Evolutionary conservation across 1,140 invertebrate species (phyloP), one percentile per base, ranked within the genome.

Genomic region (Lucilia cuprina): DNA sequence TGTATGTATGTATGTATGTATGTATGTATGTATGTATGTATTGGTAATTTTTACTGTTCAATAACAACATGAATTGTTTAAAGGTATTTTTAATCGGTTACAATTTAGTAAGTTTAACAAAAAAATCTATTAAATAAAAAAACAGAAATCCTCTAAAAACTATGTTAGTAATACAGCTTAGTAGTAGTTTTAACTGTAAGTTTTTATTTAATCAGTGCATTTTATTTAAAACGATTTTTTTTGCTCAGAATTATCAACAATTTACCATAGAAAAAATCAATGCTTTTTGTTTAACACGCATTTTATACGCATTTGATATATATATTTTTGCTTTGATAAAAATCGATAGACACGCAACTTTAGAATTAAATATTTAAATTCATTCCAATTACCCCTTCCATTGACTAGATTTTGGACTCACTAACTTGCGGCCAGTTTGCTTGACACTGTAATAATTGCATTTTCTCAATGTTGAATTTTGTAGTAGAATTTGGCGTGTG

Each of bases 331-430:
- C 7, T 7, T 41, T 41, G 5, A 41, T 77, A 41, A 41, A 77
- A 77, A 77, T 77, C 74, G 74, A 77, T 77, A n/a, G n/a, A 77
- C 74, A 77, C 74, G 74, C 74, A 77, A 77, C n/a, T 77, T 77
- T 77, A 17, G 34, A 55, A 55, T 17, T 17, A 55, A 55, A 55
- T 17, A 55, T 55, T 17, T 55, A n/a, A 13, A 55, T 55, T 55
- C 50, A 55, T 55, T 55, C 12, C 17, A 55, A 55, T 55, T 55
- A 55, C 50, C 50, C 12, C 50, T 41, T 41, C 2, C 41, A 41
- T 5, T 41, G 10, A 30, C 25, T 30, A 5, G 5, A 2, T 41
- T 41, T 41, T 41, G 41, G 10, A 41, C 2, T 0, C 7, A 41
- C 5, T 41, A 8, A 41, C 41, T 41, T 41, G 41, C 5, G 41